Percentiles rank a stretch among this genome's conserved stretches.
Evolutionary conservation across 2,797 vertebrate species (phyloP).

Genomic region (Tolypeutes matacus): DNA sequence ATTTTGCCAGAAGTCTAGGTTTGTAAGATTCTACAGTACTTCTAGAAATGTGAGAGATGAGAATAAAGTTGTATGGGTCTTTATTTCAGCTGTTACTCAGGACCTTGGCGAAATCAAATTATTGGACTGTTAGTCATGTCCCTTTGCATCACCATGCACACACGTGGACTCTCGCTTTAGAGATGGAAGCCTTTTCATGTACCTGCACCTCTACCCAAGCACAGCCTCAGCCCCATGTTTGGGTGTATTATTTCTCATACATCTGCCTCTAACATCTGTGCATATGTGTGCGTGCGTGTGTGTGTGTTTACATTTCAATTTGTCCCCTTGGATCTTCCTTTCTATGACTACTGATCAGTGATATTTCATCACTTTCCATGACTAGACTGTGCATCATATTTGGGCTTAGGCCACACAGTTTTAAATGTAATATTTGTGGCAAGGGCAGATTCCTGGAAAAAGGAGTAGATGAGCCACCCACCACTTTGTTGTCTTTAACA

Average conservation of each 20-base stretch:
- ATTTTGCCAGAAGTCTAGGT: slow-evolving; percentile 57
- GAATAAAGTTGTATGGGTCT: neutral
- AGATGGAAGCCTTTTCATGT: neutral
- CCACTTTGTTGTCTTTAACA: slow-evolving; percentile 32
- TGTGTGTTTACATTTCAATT: neutral
- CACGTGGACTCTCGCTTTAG: no score
- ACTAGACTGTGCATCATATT: neutral
- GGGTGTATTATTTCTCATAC: neutral
- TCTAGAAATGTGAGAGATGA: neutral
- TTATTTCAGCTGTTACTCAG: neutral
- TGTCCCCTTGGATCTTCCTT: neutral
- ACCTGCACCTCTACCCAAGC: neutral
- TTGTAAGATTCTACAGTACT: neutral
- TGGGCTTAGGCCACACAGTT: neutral
- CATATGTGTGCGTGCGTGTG: neutral
- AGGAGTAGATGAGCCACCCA: slow-evolving; percentile 47
- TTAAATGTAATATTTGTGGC: slow-evolving; percentile 37
- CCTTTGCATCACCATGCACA: no score
- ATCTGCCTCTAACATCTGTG: neutral
- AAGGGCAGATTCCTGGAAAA: slow-evolving; percentile 8
- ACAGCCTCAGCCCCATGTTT: neutral
- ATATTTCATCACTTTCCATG: neutral
- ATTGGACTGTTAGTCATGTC: no score
- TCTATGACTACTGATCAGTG: neutral
- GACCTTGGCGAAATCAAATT: neutral